A percentile compares a stretch with the other conserved stretches of the same genome.
phyloP scores from a whole-genome alignment of 1,140 invertebrate genomes.

The Drosophila neocordata region DNA sequence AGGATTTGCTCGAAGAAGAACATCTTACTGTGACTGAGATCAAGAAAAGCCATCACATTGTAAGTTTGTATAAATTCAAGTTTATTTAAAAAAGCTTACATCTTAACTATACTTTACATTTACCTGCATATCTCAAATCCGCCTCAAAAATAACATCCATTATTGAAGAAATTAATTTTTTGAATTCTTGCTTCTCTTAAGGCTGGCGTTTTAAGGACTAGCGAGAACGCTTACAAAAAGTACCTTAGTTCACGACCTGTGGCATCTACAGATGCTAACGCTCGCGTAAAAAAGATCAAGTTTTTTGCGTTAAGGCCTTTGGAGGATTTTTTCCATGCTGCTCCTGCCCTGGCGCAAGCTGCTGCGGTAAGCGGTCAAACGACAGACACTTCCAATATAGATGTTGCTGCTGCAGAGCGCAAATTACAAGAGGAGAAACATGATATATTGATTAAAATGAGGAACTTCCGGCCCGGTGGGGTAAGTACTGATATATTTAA shows the following conservation, averaged over 20 bases:
- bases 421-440: constrained; percentile 78
- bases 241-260: constrained; percentile 93
- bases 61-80: constrained; percentile 82
- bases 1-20: constrained; percentile 92
- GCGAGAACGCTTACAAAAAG: constrained; percentile 94
- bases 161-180: neutral
- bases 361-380: constrained; percentile 49
- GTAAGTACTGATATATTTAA: constrained; percentile 84
- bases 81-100: no score
- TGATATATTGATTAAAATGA: constrained; percentile 90
- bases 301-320: constrained; percentile 77
- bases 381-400: constrained; percentile 34
- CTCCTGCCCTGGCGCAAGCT: constrained; percentile 57
- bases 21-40: constrained; percentile 90
- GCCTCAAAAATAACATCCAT: no score
- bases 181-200: constrained; percentile 70
- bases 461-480: constrained; percentile 91
- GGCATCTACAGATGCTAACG: constrained; percentile 94
- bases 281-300: constrained; percentile 87
- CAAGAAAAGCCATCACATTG: constrained; percentile 90
- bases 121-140: no score
- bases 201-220: constrained; percentile 89
- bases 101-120: neutral
- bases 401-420: constrained; percentile 66
- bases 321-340: constrained; percentile 78